Evolutionary conservation across 2,888 invertebrate genomes (phyloP).

Genomic region (Ceriagrion tenellum): DNA sequence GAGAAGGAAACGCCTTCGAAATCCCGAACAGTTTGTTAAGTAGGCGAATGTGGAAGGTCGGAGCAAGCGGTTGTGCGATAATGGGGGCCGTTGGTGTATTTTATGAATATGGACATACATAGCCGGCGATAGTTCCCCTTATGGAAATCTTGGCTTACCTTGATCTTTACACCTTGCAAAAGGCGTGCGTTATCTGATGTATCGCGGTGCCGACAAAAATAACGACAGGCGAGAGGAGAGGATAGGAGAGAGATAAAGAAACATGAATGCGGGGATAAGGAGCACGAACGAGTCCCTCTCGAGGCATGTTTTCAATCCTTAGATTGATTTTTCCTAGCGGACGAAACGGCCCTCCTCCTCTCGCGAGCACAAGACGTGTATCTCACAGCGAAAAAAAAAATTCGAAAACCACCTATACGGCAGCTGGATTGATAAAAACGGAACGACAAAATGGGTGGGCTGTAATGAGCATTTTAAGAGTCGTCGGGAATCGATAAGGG

Average conservation of each 20-base stretch:
- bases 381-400: background rate
- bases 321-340: background rate
- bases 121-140: background rate
- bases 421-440: background rate
- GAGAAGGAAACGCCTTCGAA: background rate
- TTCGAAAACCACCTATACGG: background rate
- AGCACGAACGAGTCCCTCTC: background rate
- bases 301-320: background rate
- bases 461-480: background rate
- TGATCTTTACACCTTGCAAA: background rate
- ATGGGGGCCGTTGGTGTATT: background rate
- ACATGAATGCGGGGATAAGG: background rate
- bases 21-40: background rate
- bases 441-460: background rate
- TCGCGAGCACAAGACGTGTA: background rate
- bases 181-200: background rate
- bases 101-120: constrained; percentile 51
- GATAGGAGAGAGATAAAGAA: background rate
- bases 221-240: background rate
- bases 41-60: constrained; percentile 11
- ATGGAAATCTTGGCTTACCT: background rate
- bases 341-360: background rate
- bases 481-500: background rate
- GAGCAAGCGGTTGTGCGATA: background rate
- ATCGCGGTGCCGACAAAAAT: background rate